Conservation (phyloP, 2,888 invertebrate genomes). For the Tinea pellionella region DNA sequence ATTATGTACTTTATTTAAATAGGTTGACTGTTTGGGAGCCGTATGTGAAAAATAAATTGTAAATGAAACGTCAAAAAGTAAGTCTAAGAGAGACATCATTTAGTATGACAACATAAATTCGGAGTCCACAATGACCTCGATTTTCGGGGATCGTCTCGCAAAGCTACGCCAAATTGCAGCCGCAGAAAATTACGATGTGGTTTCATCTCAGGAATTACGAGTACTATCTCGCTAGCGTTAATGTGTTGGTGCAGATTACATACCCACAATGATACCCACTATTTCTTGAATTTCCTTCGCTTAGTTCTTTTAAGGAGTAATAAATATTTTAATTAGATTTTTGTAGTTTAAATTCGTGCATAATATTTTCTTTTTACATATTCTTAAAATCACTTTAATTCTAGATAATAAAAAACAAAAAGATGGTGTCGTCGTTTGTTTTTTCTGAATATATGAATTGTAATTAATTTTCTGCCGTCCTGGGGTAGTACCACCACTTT, state of each 20-base stretch:
- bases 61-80: not conserved
- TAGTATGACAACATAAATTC: not conserved
- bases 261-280: slow-evolving; percentile 13
- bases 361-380: too few species aligned
- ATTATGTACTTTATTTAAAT: too few species aligned
- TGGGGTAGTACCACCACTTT: too few species aligned
- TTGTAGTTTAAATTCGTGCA: too few species aligned
- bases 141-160: slow-evolving; percentile 16
- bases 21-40: too few species aligned
- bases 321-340: too few species aligned
- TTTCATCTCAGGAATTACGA: slow-evolving; percentile 15
- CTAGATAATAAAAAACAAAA: too few species aligned
- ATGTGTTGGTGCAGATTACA: slow-evolving; percentile 18
- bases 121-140: not conserved
- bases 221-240: slow-evolving; percentile 13
- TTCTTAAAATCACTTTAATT: too few species aligned
- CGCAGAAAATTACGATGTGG: slow-evolving; percentile 19
- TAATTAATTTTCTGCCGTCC: too few species aligned
- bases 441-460: too few species aligned
- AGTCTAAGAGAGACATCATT: not conserved
- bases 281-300: not conserved
- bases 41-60: too few species aligned
- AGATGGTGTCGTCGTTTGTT: too few species aligned
- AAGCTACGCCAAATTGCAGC: slow-evolving; percentile 19
- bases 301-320: not conserved